Evolutionary conservation across 2,113 vertebrate species (phyloP).

Genomic region (Brienomyrus longianalis): DNA sequence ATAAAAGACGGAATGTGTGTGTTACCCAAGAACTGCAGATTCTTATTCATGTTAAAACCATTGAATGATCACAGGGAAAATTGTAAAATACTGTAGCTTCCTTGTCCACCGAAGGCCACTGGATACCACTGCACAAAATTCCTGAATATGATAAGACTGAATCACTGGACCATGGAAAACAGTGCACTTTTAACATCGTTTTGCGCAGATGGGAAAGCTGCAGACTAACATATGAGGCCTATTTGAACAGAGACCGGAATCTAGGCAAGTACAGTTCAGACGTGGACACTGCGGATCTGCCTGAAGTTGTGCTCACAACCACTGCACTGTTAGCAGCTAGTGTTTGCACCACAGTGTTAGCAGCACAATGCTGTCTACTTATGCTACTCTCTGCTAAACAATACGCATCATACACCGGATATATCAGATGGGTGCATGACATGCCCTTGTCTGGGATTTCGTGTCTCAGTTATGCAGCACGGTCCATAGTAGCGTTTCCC

Average conservation of each 20-base stretch:
- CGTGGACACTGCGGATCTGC: background rate
- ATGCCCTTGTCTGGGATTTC: background rate
- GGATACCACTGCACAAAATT: background rate
- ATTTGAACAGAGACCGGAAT: background rate
- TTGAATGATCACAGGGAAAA: background rate
- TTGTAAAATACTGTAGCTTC: background rate
- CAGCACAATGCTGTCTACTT: background rate
- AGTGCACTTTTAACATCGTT: no score
- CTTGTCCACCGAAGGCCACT: background rate
- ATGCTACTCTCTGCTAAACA: background rate
- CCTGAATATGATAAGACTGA: background rate
- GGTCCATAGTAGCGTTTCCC: background rate
- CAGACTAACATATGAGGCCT: background rate
- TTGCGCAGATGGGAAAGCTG: background rate
- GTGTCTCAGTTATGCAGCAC: background rate
- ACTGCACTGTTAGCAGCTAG: background rate
- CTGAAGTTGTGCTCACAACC: background rate
- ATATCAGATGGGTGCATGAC: background rate
- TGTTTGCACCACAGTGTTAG: background rate
- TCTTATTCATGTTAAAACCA: background rate
- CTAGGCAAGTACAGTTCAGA: background rate
- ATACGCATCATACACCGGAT: background rate
- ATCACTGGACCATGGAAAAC: no score
- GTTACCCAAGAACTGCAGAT: background rate
- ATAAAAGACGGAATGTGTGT: background rate